Conservation (phyloP, 2,113 vertebrate genomes). For the Panurus biarmicus region DNA sequence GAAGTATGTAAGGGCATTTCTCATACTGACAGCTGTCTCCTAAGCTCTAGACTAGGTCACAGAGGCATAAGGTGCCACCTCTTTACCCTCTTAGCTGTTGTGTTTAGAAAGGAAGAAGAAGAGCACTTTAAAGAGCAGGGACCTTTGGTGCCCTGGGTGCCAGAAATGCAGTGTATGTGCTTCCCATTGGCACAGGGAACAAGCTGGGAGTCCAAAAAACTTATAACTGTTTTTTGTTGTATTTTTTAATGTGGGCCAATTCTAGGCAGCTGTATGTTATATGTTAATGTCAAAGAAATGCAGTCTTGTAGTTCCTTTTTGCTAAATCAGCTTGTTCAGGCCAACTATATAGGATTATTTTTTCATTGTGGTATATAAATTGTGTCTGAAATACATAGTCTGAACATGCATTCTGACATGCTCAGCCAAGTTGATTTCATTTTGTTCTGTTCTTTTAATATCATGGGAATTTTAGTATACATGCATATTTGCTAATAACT, state of each 20-base stretch:
- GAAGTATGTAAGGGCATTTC: not conserved
- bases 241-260: not conserved
- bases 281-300: not conserved
- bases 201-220: not conserved
- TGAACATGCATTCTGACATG: not conserved
- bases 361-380: not conserved
- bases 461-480: not conserved
- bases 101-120: not conserved
- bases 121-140: not conserved
- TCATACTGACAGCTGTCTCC: not conserved
- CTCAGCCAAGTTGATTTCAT: not conserved
- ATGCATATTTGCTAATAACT: not conserved
- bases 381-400: not conserved
- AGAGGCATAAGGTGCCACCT: not conserved
- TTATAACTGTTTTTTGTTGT: not conserved
- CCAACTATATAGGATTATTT: not conserved
- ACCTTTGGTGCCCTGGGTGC: not conserved
- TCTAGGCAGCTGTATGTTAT: not conserved
- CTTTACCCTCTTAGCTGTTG: not conserved
- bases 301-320: not conserved
- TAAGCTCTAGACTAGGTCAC: not conserved
- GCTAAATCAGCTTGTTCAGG: not conserved
- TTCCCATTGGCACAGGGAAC: not conserved
- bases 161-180: not conserved
- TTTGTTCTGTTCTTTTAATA: not conserved